Evolutionary conservation across 2,113 vertebrate species (phyloP), one percentile per base, ranked within the genome.

Genomic region (Atrichornis clamosus): DNA sequence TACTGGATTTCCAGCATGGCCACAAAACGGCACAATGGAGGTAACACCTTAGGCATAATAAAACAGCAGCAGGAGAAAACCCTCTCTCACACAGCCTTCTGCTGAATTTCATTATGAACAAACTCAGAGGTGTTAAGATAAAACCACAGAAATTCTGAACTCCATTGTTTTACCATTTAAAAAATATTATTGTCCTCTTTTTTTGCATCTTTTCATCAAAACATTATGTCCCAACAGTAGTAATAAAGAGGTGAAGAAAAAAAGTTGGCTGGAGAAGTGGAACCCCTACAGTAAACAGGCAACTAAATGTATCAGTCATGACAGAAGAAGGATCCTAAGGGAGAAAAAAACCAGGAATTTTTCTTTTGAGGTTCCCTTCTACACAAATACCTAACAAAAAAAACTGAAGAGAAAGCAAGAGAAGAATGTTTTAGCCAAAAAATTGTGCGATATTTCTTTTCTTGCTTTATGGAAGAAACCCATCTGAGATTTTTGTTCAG

Each of bases 361-460:
- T 83, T 83, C 4, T 87, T 77, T 41, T 14, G 4, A 63, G 67
- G 6, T 55, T 90, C 50, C 24, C 33, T 53, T 44, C 3, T 44
- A 56, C 5, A 6, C 32, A 74, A 69, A 65, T 41, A 32, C 12
- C 42, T 60, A 67, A 59, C 7, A n/a, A n/a, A n/a, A 30, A 44
- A 80, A 91, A 15, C 13, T 58, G 9, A 79, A 44, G 4, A 73
- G 11, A 90, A 74, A 67, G 11, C 6, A 37, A 55, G 1, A 59
- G 8, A 11, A 35, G 7, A 84, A 53, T n/a, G 3, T 22, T 88
- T 72, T 24, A 75, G 35, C 6, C 20, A 82, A 92, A 24, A 64
- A 10, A 2, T 13, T 58, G 11, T 62, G 33, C 0, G 1, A 11
- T 52, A 13, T 19, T 65, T 56, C 35, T 44, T 73, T 0, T 6